Conservation (phyloP, 2,797 vertebrate genomes). For the Anguilla pacifica region DNA sequence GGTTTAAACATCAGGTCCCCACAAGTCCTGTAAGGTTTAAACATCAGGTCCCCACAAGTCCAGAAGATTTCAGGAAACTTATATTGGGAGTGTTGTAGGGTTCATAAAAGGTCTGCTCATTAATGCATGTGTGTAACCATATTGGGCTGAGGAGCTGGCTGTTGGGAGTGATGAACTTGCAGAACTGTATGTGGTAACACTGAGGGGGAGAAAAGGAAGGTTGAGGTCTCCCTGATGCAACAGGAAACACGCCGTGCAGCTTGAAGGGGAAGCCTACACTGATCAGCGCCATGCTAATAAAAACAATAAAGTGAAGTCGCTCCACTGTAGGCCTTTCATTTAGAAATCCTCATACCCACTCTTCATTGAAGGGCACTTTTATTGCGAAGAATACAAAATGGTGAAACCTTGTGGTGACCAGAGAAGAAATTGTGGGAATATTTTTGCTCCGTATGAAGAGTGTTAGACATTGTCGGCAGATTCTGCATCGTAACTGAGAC, state of each 20-base stretch:
- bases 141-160: not conserved
- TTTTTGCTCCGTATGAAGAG: not conserved
- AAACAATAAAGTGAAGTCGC: not conserved
- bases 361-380: not conserved
- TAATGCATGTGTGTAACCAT: not conserved
- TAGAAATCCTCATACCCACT: not conserved
- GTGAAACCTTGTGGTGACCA: not conserved
- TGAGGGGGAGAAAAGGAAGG: not conserved
- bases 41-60: not conserved
- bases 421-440: not conserved
- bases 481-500: not conserved
- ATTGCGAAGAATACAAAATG: not conserved
- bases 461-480: not conserved
- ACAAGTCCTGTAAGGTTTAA: not conserved
- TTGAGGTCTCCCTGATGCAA: not conserved
- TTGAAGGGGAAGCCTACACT: too few species aligned
- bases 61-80: not conserved
- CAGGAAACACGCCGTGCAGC: not conserved
- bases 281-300: not conserved
- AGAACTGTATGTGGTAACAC: not conserved
- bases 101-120: not conserved
- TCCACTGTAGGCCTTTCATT: not conserved
- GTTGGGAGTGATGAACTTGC: not conserved
- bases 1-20: not conserved
- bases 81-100: not conserved